Base-by-base conservation (phyloP, 2,113 vertebrate genomes). In the Cavia porcellus region DNA sequence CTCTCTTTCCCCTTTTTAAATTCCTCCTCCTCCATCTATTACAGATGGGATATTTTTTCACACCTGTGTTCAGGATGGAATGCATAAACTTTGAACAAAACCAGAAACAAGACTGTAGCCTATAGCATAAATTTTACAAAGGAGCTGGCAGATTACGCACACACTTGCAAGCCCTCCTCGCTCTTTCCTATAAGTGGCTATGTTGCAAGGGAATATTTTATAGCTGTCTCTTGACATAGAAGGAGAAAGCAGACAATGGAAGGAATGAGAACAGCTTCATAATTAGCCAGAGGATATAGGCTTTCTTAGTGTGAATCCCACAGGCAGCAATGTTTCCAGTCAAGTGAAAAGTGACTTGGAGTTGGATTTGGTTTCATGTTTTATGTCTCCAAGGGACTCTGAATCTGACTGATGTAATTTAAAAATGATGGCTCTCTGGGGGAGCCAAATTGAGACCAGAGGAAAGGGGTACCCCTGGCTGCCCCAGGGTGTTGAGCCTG, bases 341-440 rank as follows among this genome's bases (percentile, higher is more conserved):
- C 86, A 95, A 97, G 77, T 94, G 82, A 88, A 95, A 95, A 94
- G 72, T 68, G 74, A 96, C 72, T 72, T 94, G 62, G 72, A 97
- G 85, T 70, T 86, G 89, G 79, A 95, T 79, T 94, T 89, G 85
- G 61, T 52, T 95, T 80, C 74, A 89, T 0, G 0, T 91, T 91
- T 90, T 55, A 79, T 22, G 66, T 93, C 83, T 89, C 95, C 59
- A 38, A 74, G 72, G 93, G 50, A 62, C 66, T 91, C 57, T 24
- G 35, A 74, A 61, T 92, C 94, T 92, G 45, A 87, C 77, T 88
- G 55, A 50, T 1, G 45, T 70, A 88, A 14, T 97, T 95, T 96
- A 95, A 75, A 92, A 90, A 57, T 68, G 87, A 62, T 94, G 4
- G 0, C 52, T 97, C 55, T 95, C 90, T 94, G 45, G 55, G 55